These are phyloP conservation scores for Laticauda laticaudata DNA, from an alignment of 2,113 vertebrate species.

Conservation along the genomic window DNA sequence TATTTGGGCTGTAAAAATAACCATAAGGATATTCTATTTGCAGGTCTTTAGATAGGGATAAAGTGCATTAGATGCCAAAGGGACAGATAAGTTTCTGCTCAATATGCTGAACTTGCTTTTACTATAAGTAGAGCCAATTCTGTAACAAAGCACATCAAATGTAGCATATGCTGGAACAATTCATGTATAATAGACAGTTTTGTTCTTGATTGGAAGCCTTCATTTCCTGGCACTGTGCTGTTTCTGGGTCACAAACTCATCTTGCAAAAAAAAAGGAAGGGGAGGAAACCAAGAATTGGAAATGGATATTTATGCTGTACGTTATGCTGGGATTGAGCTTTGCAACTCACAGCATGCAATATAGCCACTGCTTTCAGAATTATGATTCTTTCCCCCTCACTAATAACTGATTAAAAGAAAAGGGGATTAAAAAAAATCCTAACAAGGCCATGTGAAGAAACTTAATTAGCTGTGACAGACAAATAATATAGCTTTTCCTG, in stretches of 20 bases:
- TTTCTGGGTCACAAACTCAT: slow-evolving; percentile 55
- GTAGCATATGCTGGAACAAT: slow-evolving; percentile 42
- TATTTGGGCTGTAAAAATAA: background rate
- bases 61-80: slow-evolving; percentile 22
- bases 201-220: slow-evolving; percentile 53
- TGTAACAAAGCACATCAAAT: slow-evolving; percentile 52
- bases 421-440: background rate
- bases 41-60: background rate
- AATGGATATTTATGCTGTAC: background rate
- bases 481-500: background rate
- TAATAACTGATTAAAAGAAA: background rate
- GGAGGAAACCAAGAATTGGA: background rate
- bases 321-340: background rate
- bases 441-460: background rate
- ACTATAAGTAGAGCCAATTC: slow-evolving; percentile 60
- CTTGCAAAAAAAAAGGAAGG: slow-evolving; percentile 21
- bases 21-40: background rate
- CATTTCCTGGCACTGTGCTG: slow-evolving; percentile 41
- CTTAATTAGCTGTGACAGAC: background rate
- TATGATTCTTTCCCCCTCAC: background rate
- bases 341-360: background rate
- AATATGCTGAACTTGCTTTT: slow-evolving; percentile 68
- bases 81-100: background rate
- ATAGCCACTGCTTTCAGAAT: fast-evolving
- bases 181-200: slow-evolving; percentile 42